Base-by-base conservation (phyloP, 2,113 vertebrate species). In the Narcine bancroftii region DNA sequence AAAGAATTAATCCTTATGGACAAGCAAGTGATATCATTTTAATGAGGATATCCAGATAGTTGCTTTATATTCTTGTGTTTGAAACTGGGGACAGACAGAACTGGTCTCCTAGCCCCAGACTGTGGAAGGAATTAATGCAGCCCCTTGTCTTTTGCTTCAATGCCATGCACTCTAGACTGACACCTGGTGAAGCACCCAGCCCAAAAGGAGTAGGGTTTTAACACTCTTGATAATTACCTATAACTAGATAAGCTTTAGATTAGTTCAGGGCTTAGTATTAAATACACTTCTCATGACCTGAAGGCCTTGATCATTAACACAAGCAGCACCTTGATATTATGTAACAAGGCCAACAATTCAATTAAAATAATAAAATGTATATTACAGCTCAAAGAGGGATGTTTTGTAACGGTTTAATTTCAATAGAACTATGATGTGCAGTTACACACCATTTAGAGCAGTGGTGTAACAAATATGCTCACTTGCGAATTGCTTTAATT, bases 31-130 rank as follows among this genome's bases (percentile, higher is more conserved):
- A 60, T 60, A 60, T 60, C 29, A 79, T 47, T n/a, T 9, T 7
- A 47, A 42, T 26, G 26, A 19, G 7, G 24, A 19, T 17, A 42
- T 42, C 13, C 42, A 10, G 5, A 24, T 21, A 7, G 76, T 24
- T 47, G 42, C 47, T 79, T 79, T 9, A 79, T 17, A 65, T 39
- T n/a, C 53, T 39, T 65, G 19, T 65, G 83, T 39, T 60, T 36
- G 39, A 26, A 36, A 13, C 45, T 53, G 79, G 6, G 3, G 47
- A 9, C 50, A 6, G 47, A 39, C 21, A 91, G 0, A 92, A 92
- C 83, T 93, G 93, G 92, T 93, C 93, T 93, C 92, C 7, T 0
- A n/a, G 92, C 77, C 92, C 66, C 73, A 94, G 95, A 96, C 94
- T 92, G 89, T 92, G 50, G 83, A n/a, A 93, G 21, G 92, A 65